Base-by-base conservation (phyloP, 2,113 vertebrate species). In the Oreochromis tanganicae region DNA sequence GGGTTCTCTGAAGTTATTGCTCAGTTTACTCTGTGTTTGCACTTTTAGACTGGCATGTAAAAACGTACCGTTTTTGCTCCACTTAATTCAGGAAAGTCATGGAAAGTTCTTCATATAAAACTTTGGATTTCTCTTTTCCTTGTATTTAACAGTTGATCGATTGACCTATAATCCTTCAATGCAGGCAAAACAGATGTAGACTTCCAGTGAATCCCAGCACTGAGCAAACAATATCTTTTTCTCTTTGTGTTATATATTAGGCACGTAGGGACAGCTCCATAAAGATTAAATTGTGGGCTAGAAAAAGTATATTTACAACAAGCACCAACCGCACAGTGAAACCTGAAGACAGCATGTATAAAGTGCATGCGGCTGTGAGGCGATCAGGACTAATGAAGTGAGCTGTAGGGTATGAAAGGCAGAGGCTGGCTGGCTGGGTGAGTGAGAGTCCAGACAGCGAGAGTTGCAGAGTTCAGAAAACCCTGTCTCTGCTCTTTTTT, bases 311-410 rank as follows among this genome's bases (percentile, higher is more conserved):
- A 50, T 85, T 81, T 87, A 9, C 43, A 87, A 82, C 82, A 56
- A 63, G 50, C 4, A 27, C 34, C 48, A 55, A 56, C 79, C 17
- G 82, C 55, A 27, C 27, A 52, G 82, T 75, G 52, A 91, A 88
- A 71, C 48, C 84, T 32, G 32, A 52, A 79, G 81, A 89, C 79
- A 89, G 43, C 56, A 11, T 32, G 78, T 43, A 71, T 73, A 48
- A 61, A 57, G 81, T 63, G 3, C 21, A 81, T 83, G 55, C 8
- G 6, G 29, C 80, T 68, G 85, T n/a, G 84, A 19, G 54, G 73
- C 16, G 5, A 91, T 83, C 85, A 56, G 93, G 91, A 84, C 86
- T 91, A 88, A 91, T 91, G 85, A 92, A 93, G 86, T 92, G 83
- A 91, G 89, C 89, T 83, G 87, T 61, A 83, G 89, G 38, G 41